Evolutionary conservation across 2,113 vertebrate species (phyloP), one percentile per base, ranked within the genome.

Genomic region (Silurus asotus): DNA sequence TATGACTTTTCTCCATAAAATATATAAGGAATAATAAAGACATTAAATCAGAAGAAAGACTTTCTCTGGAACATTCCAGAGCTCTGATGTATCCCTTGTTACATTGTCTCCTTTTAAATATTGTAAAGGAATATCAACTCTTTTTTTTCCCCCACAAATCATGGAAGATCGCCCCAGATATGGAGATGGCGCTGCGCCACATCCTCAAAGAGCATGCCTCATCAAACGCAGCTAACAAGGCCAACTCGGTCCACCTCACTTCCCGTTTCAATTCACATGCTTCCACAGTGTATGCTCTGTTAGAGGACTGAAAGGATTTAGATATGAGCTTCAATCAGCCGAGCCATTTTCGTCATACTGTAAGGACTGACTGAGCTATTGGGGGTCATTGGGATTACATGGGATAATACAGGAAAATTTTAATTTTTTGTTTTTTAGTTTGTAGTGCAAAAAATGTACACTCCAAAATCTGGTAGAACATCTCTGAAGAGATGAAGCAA

Each of bases 141-240:
- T 3, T 7, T 81, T 20, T 61, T 79, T 25, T 14, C 17, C 5
- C 13, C 75, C 51, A 65, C 56, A 49, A 79, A 80, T 74, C 56
- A 72, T 70, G 74, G 62, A 84, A 81, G 72, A 64, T 61, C 76
- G 59, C 8, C 2, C n/a, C 9, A 89, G 76, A 84, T 86, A 76
- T 61, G 56, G 49, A 81, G 61, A 15, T 75, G 76, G 81, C 58
- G 74, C 74, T 20, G 77, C 67, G 84, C 69, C 82, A 67, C 51
- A 51, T 59, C 62, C 75, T 87, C 76, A 61, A 65, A 62, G 19
- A 84, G 77, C 80, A 82, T 49, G 5, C 74, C 51, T 87, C n/a
- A 72, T 82, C 82, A 82, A 84, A 53, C 8, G 51, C 28, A 48
- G 72, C 64, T 80, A 83, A 84, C 64, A 88, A 72, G 85, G 69